These are phyloP conservation scores for Nomada lathburiana DNA, from an alignment of 2,888 invertebrate genomes.

Conservation along the genomic window DNA sequence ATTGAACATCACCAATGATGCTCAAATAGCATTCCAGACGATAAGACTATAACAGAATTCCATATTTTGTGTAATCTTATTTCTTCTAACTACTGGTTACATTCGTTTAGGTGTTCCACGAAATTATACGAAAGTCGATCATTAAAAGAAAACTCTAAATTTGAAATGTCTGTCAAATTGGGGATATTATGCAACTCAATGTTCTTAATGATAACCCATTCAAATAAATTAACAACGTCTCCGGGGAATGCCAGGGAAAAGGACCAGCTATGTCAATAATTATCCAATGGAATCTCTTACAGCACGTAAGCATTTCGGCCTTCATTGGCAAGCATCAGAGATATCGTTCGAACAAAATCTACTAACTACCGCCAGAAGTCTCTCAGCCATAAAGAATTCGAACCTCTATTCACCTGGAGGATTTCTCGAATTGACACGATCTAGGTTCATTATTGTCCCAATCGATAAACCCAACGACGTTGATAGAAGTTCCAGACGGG, in stretches of 20 bases:
- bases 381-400: background rate
- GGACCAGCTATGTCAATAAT: background rate
- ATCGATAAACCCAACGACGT: slow-evolving; percentile 18
- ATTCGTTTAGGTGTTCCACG: too few relatives aligned
- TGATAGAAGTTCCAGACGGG: slow-evolving; percentile 26
- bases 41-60: too few relatives aligned
- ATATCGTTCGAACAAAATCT: background rate
- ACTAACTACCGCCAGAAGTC: background rate
- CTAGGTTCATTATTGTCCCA: slow-evolving; percentile 22
- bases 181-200: too few relatives aligned
- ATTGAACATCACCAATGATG: too few relatives aligned
- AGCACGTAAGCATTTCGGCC: background rate
- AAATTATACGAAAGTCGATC: too few relatives aligned
- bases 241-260: background rate
- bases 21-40: too few relatives aligned
- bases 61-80: too few relatives aligned
- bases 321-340: too few relatives aligned
- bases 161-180: too few relatives aligned
- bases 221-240: background rate
- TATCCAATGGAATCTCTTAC: background rate
- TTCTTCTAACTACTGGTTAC: too few relatives aligned
- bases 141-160: too few relatives aligned
- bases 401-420: background rate
- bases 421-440: slow-evolving; percentile 16
- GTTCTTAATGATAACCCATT: background rate